Base-by-base conservation (phyloP, 2,888 invertebrate genomes). In the Atherix ibis region DNA sequence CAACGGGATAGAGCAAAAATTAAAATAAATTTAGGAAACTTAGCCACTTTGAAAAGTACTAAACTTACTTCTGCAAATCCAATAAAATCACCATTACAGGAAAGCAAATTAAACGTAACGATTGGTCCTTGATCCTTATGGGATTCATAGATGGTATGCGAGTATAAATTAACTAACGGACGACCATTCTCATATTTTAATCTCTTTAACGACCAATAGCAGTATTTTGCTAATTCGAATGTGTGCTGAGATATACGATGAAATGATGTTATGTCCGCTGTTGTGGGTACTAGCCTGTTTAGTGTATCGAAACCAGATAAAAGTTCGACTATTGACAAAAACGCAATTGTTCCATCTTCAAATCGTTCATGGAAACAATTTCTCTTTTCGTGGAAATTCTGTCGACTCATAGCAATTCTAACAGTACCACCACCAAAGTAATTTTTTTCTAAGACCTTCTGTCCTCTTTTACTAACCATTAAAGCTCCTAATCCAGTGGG, bases 381-480 rank as follows among this genome's bases (percentile, higher is more conserved):
- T 37, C 82, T 70, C 50, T 77, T 75, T 12, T 79, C 67, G 58
- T 85, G 80, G 48, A 73, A 74, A 52, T 74, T 68, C 53, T 73
- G 67, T 26, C 67, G 67, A 38, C 81, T 78, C 45, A 89, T 64
- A 9, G 82, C 76, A 51, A 91, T 76, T 49, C 84, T 73, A 8
- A 97, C 85, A 3, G 92, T 91, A 6, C 97, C 97, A 25, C 95
- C 97, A 14, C 94, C 94, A 65, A 85, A 94, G 57, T 87, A 94
- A 34, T 56, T 63, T 51, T 81, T 78, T 1, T 40, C 44, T 3
- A 62, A 32, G 1, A 49, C 43, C 2, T 42, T 35, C 8, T 54
- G 53, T 0, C 59, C 59, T 31, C 71, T 67, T 30, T 65, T 58
- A 38, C 67, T 64, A 0, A 94, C 78, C 35, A 95, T 53, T 14